A percentile compares a stretch with the other conserved stretches of the same genome.
These are phyloP conservation scores for Cinclus cinclus DNA, from an alignment of 2,113 vertebrate species.

Conservation along the genomic window DNA sequence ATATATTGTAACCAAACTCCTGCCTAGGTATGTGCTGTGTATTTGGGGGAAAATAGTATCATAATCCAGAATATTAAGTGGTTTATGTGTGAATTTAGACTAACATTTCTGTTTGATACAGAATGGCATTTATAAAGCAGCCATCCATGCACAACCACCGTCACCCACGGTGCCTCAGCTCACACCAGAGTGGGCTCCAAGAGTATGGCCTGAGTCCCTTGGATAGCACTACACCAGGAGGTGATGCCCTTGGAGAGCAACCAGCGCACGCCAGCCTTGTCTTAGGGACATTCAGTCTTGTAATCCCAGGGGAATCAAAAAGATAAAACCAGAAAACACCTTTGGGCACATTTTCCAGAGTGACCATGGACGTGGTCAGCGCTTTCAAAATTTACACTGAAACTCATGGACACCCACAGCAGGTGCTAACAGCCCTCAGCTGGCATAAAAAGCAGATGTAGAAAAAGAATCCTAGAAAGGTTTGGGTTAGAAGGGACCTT, in stretches of 20 bases:
- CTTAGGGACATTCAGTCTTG: background rate
- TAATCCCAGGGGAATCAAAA: background rate
- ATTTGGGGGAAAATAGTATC: accelerated
- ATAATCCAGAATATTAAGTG: background rate
- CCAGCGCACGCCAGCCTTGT: accelerated
- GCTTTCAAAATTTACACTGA: background rate
- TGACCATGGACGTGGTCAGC: accelerated
- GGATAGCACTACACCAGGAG: background rate
- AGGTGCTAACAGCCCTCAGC: background rate
- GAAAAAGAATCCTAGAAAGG: background rate
- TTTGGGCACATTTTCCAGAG: background rate
- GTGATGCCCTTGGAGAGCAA: background rate
- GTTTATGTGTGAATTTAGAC: background rate
- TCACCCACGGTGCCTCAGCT: accelerated
- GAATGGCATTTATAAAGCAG: background rate
- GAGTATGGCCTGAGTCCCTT: accelerated
- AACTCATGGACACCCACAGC: too few species aligned
- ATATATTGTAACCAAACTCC: background rate
- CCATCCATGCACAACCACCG: background rate
- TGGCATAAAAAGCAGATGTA: background rate
- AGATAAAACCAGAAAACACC: background rate
- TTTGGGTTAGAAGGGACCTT: background rate
- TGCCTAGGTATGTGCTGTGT: background rate
- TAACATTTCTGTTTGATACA: background rate
- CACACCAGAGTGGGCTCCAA: background rate